A percentile compares a stretch with the other conserved stretches of the same genome.
phyloP scores from a whole-genome alignment of 2,888 invertebrate genomes.

The Brenthis ino region DNA sequence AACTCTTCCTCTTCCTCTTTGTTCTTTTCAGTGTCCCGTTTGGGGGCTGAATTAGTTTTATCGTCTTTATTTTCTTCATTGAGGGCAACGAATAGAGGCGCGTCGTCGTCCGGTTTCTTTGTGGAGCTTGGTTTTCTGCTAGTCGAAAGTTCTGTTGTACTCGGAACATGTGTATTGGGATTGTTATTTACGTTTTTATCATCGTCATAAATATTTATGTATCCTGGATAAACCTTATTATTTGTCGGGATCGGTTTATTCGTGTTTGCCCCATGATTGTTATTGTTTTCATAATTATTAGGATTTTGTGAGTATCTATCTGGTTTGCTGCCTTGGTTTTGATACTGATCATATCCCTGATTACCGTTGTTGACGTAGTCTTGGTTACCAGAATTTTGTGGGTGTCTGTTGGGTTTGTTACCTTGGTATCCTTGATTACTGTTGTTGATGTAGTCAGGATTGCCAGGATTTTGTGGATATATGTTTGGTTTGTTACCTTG shows the following conservation, averaged over 20 bases:
- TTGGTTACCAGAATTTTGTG: constrained; percentile 19
- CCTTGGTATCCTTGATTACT: constrained; percentile 21
- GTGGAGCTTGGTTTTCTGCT: constrained; percentile 44
- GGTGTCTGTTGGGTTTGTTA: constrained; percentile 40
- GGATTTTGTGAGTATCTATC: constrained; percentile 28
- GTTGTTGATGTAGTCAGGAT: constrained; percentile 32
- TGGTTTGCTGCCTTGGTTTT: constrained; percentile 14
- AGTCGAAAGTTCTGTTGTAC: not conserved
- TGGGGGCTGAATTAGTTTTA: constrained; percentile 55
- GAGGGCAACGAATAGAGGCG: constrained; percentile 63
- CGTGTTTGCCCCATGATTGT: constrained; percentile 12
- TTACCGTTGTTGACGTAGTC: constrained; percentile 20
- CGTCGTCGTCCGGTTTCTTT: constrained; percentile 53
- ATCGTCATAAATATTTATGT: constrained; percentile 23
- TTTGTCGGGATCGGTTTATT: constrained; percentile 11
- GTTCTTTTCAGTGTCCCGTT: constrained; percentile 58
- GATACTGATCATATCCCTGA: constrained; percentile 24
- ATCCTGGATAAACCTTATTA: constrained; percentile 12
- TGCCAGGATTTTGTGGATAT: no score
- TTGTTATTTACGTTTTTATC: constrained; percentile 17
- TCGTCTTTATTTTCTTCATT: constrained; percentile 53
- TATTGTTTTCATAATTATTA: constrained; percentile 15
- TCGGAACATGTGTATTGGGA: constrained; percentile 8
- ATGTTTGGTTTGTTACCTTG: constrained; percentile 35
- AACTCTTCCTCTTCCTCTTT: constrained; percentile 57